Base-by-base conservation (phyloP, 2,888 invertebrate genomes). In the Apamea crenata region DNA sequence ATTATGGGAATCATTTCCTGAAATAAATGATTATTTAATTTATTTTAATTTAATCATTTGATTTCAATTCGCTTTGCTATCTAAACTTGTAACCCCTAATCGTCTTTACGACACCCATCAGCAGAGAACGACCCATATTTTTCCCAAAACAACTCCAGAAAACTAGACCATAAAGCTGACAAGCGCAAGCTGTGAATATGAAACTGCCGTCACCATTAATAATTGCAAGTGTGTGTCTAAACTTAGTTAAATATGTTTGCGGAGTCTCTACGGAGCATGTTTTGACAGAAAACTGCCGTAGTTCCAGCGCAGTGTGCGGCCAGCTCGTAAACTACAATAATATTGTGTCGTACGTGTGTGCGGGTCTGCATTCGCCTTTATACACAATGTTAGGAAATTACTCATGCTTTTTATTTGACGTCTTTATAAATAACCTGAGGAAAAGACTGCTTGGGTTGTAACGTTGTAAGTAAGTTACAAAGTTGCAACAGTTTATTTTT, bases 191-290 rank as follows among this genome's bases (percentile, higher is more conserved):
- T 76, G 76, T 32, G 77, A 69, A 74, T 87, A 80, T 87, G 86
- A 84, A 78, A 86, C 71, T 87, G 40, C 80, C 76, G 68, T 84
- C 78, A 84, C 82, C 86, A 82, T 83, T 86, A 86, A 86, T 82
- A 86, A 71, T 71, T 59, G 71, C 74, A 77, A 82, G 73, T 69
- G 84, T 84, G 78, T 75, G 68, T 83, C 83, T 74, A 63, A 86
- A 84, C 74, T 86, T 74, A 61, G 83, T 86, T 78, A 82, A 86
- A 84, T 84, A 86, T 83, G 78, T 82, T 84, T 82, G 86, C 32
- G 65, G 78, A 86, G 82, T 82, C 74, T 65, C 66, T 44, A 66
- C 53, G 53, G 86, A 67, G 71, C 47, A 32, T 84, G 79, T 84
- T 86, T 78, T 68, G 86, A 86, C 83, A 83, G 68, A 86, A 83